phyloP scores from a whole-genome alignment of 2,113 vertebrate genomes.

The Oryzias javanicus region DNA sequence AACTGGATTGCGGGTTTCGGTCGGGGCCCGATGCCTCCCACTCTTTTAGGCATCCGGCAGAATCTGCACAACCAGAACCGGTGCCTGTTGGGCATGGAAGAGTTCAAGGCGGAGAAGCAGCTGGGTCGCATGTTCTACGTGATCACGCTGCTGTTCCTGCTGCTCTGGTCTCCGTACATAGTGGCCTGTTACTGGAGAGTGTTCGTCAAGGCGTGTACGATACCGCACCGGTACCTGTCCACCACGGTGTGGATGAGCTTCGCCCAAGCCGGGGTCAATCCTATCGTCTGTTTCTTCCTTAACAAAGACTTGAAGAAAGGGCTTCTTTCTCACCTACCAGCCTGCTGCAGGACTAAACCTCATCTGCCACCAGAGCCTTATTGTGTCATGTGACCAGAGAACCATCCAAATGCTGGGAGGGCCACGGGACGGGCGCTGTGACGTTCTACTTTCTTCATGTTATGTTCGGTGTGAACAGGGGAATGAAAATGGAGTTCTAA shows the following conservation, averaged over 20 bases:
- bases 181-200: constrained; percentile 92
- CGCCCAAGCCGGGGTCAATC: constrained; percentile 92
- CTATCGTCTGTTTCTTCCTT: constrained; percentile 92
- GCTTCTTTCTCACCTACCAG: constrained; percentile 87
- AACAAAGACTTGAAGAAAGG: constrained; percentile 91
- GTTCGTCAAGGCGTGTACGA: constrained; percentile 82
- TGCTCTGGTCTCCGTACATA: constrained; percentile 94
- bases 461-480: too few relatives aligned
- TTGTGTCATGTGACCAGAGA: constrained; percentile 81
- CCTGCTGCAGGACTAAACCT: constrained; percentile 81
- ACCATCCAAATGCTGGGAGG: too few relatives aligned
- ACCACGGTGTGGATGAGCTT: constrained; percentile 96
- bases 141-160: constrained; percentile 90
- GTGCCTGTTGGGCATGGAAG: constrained; percentile 91
- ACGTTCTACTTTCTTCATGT: too few relatives aligned
- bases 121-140: constrained; percentile 98
- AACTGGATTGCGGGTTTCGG: constrained; percentile 98
- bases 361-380: constrained; percentile 86
- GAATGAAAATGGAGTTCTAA: too few relatives aligned
- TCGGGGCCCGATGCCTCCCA: constrained; percentile 91
- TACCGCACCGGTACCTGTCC: constrained; percentile 90
- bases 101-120: constrained; percentile 95
- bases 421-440: too few relatives aligned
- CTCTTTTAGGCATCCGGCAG: constrained; percentile 92
- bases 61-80: constrained; percentile 84